These are phyloP conservation scores for Microchirus variegatus DNA, from an alignment of 2,797 vertebrate genomes.

Conservation along the genomic window DNA sequence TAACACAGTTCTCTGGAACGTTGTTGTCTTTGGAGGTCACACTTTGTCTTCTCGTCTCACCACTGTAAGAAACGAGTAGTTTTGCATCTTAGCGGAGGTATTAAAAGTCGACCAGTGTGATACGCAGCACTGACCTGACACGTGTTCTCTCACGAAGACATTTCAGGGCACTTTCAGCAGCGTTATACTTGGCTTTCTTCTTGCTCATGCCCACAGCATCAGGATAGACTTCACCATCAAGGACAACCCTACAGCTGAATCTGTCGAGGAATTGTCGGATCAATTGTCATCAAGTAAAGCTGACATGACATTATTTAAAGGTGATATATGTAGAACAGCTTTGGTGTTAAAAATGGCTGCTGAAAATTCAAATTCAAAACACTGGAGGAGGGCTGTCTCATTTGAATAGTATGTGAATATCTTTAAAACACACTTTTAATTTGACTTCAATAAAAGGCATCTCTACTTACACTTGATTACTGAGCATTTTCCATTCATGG, in stretches of 20 bases:
- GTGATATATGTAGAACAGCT: neutral
- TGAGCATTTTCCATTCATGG: no score
- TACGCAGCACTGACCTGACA: conserved; percentile 38
- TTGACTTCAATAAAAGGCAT: no score
- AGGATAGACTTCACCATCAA: conserved; percentile 52
- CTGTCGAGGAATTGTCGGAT: conserved; percentile 20
- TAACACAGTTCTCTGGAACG: conserved; percentile 39
- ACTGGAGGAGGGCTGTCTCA: no score
- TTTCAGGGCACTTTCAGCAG: conserved; percentile 68
- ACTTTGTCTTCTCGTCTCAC: neutral
- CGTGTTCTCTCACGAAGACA: neutral
- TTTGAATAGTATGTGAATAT: no score
- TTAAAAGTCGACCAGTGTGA: neutral
- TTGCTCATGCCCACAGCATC: conserved; percentile 65
- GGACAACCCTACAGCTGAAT: conserved; percentile 22
- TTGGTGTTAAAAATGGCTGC: no score
- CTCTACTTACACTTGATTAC: no score
- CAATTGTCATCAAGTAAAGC: neutral
- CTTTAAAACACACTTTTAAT: no score
- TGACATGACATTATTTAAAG: neutral
- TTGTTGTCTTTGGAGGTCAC: conserved; percentile 4
- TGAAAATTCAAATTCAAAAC: no score
- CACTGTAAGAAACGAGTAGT: conserved; percentile 31
- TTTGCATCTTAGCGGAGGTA: neutral
- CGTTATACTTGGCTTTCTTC: conserved; percentile 70